A percentile compares a stretch with the other conserved stretches of the same genome.
Evolutionary conservation across 2,113 vertebrate species (phyloP).

Genomic region (Indicator maculatus): DNA sequence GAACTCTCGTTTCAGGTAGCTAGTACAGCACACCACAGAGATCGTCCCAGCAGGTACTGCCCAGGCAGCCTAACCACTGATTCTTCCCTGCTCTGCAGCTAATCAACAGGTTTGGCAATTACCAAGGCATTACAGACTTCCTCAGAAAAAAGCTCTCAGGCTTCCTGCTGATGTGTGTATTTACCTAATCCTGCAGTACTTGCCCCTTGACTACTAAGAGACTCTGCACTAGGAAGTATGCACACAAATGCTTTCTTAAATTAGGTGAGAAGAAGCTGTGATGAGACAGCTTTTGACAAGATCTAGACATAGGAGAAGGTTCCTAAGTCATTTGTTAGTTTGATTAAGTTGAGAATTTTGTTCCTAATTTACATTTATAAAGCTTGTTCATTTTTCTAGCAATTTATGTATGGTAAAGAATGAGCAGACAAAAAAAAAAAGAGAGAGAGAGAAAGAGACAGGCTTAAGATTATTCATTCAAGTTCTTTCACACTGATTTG

Average conservation of each 20-base stretch:
- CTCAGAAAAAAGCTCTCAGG: not conserved
- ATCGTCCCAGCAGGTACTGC: not conserved
- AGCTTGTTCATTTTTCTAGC: not conserved
- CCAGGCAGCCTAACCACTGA: accelerated
- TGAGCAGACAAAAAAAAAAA: not conserved
- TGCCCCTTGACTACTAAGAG: not conserved
- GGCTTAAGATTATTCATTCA: slow-evolving; percentile 5
- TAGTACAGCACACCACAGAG: not conserved
- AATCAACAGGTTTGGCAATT: not conserved
- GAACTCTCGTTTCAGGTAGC: not conserved
- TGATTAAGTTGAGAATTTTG: not conserved
- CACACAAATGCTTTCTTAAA: not conserved
- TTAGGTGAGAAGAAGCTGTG: not conserved
- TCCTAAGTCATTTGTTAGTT: not conserved
- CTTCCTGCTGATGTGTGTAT: not conserved
- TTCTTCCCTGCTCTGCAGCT: not conserved
- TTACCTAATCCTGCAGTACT: not conserved
- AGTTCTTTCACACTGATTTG: slow-evolving; percentile 6
- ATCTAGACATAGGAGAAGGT: not conserved
- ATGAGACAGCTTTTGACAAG: not conserved
- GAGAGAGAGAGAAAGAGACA: not conserved
- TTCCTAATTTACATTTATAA: not conserved
- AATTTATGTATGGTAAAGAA: not conserved
- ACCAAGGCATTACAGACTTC: not conserved
- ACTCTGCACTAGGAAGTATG: not conserved